Conservation (phyloP, 2,888 invertebrate genomes). For the Himalopsyche tibetana region DNA sequence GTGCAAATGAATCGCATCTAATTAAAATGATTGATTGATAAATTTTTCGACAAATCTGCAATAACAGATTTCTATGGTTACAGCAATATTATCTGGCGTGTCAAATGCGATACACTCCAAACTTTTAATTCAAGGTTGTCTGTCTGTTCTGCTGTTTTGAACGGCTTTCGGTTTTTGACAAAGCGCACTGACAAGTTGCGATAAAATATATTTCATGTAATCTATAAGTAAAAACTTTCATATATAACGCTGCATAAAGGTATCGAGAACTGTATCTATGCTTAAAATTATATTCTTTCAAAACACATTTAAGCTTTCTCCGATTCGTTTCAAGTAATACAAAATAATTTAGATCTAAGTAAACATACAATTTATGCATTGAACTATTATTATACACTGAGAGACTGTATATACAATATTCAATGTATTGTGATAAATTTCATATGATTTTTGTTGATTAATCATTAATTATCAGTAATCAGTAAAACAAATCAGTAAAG, state of each 20-base stretch:
- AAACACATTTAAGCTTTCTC: too few species aligned
- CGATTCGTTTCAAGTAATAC: too few species aligned
- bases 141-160: background rate
- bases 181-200: background rate
- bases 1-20: background rate
- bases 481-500: too few species aligned
- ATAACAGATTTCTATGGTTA: conserved; percentile 24
- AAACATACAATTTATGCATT: too few species aligned
- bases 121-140: conserved; percentile 22
- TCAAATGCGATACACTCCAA: conserved; percentile 23
- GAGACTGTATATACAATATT: too few species aligned
- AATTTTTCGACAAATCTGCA: conserved; percentile 8
- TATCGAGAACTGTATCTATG: background rate
- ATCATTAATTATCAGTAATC: too few species aligned
- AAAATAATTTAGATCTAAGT: too few species aligned
- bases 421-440: too few species aligned
- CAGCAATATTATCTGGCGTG: conserved; percentile 4
- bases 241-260: background rate
- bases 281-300: too few species aligned
- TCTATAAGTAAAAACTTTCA: background rate
- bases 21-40: conserved; percentile 18
- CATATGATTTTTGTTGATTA: too few species aligned
- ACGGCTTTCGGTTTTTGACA: conserved; percentile 15
- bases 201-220: conserved; percentile 6
- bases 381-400: too few species aligned